Conservation (phyloP, 1,140 invertebrate genomes). For the Sweltsa coloradensis region DNA sequence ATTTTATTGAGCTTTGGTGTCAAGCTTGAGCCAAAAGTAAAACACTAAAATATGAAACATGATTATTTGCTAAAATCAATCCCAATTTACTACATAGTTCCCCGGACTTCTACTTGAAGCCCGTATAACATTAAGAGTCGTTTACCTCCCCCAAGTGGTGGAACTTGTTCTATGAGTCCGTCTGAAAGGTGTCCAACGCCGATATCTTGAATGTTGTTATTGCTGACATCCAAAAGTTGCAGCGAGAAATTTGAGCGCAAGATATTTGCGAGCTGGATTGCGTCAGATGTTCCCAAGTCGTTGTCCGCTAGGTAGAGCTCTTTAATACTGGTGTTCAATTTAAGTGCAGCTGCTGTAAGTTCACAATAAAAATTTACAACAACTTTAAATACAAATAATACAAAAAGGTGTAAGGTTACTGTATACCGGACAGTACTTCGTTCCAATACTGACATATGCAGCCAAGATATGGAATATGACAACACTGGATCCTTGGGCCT, state of each 20-base stretch:
- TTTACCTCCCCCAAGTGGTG: slow-evolving; percentile 10
- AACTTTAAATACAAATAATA: slow-evolving; percentile 9
- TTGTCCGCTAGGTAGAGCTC: slow-evolving; percentile 79
- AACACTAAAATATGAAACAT: too few species aligned
- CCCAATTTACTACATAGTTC: not conserved
- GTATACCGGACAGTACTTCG: too few species aligned
- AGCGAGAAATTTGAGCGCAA: slow-evolving; percentile 54
- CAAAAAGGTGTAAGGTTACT: not conserved
- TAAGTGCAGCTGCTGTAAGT: slow-evolving; percentile 58
- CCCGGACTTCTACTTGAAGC: not conserved
- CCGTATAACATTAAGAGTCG: not conserved
- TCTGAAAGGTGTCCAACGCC: slow-evolving; percentile 58
- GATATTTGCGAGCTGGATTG: slow-evolving; percentile 58
- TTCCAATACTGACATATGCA: too few species aligned
- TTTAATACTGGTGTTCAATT: slow-evolving; percentile 61
- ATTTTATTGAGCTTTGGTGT: too few species aligned
- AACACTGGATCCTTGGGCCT: too few species aligned
- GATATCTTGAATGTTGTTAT: slow-evolving; percentile 61
- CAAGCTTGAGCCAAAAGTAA: too few species aligned
- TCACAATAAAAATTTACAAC: slow-evolving; percentile 14
- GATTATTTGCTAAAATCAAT: too few species aligned
- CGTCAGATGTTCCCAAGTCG: slow-evolving; percentile 57
- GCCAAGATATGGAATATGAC: too few species aligned
- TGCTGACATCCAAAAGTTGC: slow-evolving; percentile 66
- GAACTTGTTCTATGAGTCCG: slow-evolving; percentile 53